Percentiles rank a stretch among this genome's conserved stretches.
These are phyloP conservation scores for Otis tarda DNA, from an alignment of 2,113 vertebrate genomes.

Conservation along the genomic window DNA sequence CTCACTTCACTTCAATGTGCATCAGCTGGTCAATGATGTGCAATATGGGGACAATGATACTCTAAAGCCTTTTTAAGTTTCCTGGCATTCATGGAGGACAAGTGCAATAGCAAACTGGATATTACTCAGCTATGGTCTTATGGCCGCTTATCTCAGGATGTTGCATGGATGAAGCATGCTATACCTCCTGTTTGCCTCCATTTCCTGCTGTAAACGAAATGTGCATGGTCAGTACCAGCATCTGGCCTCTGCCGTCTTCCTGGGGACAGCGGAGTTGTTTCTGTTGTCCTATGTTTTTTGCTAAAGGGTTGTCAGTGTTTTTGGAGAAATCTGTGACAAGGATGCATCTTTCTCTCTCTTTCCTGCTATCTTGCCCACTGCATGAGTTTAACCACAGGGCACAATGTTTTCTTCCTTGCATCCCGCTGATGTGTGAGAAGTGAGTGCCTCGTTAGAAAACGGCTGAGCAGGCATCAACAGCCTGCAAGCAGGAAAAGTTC, in stretches of 20 bases:
- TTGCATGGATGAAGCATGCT: background rate
- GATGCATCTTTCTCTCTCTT: background rate
- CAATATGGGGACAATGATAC: background rate
- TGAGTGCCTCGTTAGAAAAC: background rate
- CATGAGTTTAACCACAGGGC: background rate
- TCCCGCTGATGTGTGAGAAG: background rate
- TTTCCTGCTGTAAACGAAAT: background rate
- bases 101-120: background rate
- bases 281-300: background rate
- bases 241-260: background rate
- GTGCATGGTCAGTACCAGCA: background rate
- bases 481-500: background rate
- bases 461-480: background rate
- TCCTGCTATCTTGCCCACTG: background rate
- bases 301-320: background rate
- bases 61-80: background rate
- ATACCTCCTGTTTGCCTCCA: background rate
- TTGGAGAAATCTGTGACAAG: background rate
- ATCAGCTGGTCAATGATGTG: background rate
- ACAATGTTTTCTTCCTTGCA: background rate
- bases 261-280: accelerated
- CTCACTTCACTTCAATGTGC: background rate
- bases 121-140: background rate
- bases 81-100: background rate
- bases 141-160: background rate